phyloP scores from a whole-genome alignment of 2,888 invertebrate genomes.

The Embidobia sp. region DNA sequence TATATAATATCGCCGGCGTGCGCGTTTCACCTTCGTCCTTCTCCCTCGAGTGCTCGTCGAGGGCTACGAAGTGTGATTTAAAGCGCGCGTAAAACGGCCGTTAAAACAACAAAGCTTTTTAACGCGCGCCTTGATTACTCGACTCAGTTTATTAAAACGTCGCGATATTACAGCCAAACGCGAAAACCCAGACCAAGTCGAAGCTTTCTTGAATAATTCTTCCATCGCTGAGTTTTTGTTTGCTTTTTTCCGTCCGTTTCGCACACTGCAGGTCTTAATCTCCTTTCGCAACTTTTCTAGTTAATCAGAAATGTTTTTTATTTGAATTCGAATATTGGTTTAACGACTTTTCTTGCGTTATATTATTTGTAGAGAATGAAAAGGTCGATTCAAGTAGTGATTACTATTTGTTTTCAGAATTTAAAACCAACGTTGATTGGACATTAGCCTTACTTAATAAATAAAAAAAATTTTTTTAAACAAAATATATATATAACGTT shows the following conservation, averaged over 20 bases:
- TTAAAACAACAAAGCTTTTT: constrained; percentile 81
- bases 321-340: constrained; percentile 12
- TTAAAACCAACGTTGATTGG: background rate
- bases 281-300: constrained; percentile 2
- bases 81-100: constrained; percentile 79
- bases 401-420: background rate
- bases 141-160: constrained; percentile 81
- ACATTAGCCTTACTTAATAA: too few relatives aligned
- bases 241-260: constrained; percentile 1
- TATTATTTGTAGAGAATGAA: background rate
- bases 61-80: constrained; percentile 78
- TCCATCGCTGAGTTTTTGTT: constrained; percentile 25
- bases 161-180: constrained; percentile 73
- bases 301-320: background rate
- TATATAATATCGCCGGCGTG: constrained; percentile 73
- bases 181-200: constrained; percentile 12
- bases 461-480: too few relatives aligned
- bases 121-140: constrained; percentile 79
- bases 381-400: background rate
- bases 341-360: background rate
- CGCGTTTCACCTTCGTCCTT: constrained; percentile 54
- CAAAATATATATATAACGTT: too few relatives aligned
- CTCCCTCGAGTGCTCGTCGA: constrained; percentile 54
- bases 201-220: constrained; percentile 48
- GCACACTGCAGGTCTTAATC: background rate